Base-by-base conservation (phyloP, 30 jellyfish, hydroid and myxozoan species). In the Pelagia noctiluca region DNA sequence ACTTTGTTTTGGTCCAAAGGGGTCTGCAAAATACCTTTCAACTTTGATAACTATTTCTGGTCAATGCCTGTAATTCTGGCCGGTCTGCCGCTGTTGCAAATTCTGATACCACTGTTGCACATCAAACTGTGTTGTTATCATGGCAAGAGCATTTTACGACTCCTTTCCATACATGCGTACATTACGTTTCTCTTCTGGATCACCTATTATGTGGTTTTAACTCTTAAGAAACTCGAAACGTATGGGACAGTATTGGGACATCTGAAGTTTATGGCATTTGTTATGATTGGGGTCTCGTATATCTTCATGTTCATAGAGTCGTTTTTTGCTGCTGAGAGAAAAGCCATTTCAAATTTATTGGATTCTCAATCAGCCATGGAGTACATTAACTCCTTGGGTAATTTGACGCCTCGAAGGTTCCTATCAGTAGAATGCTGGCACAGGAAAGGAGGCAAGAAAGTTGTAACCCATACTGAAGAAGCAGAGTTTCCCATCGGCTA, bases 221-320 rank as follows among this genome's bases (percentile, higher is more conserved):
- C 22, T 2, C 49, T 36, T 19, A 18, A 37, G 8, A 26, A 63
- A 3, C 75, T 89, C 38, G 29, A 24, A 1, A n/a, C 31, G 18
- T 38, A 87, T 64, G 90, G 88, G 19, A 26, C 49, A 66, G 82
- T 68, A 0, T 26, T 76, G 0, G 65, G 1, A 5, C 67, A 35
- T 23, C 29, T 87, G 21, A 32, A 4, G 19, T 42, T 78, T 0
- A 78, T 87, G 77, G 62, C 86, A 29, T 19, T 64, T 24, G 86
- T 78, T 8, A 65, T 85, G 84, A 28, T 75, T 12, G 60, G 38
- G 25, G n/a, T 71, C 11, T 49, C 60, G 29, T 88, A 79, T 50
- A 0, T 88, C 34, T 72, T 25, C 35, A 71, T 88, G 69, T 73
- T 88, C 37, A 16, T 71, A n/a, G 96, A 88, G 83, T 77, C 96